phyloP scores from a whole-genome alignment of 2,888 invertebrate species.

The Bimastos eiseni region DNA sequence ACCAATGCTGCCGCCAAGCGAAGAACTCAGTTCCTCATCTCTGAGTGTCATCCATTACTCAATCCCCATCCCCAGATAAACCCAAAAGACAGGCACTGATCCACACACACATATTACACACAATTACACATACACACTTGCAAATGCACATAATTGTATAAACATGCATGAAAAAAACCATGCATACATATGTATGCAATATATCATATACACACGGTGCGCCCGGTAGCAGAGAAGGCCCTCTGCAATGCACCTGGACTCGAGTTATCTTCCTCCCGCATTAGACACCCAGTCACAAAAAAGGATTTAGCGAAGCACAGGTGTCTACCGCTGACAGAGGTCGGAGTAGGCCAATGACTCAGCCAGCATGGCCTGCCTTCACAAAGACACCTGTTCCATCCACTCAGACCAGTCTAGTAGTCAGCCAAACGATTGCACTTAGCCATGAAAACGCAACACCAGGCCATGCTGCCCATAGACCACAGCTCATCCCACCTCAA shows the following conservation, averaged over 20 bases:
- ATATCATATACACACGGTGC: background rate
- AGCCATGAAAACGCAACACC: background rate
- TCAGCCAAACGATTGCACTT: background rate
- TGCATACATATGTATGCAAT: no score
- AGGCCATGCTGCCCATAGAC: background rate
- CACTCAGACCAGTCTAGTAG: background rate
- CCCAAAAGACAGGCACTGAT: background rate
- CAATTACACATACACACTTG: background rate
- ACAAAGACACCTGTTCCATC: background rate
- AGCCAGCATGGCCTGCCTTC: background rate
- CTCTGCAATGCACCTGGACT: background rate
- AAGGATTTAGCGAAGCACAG: background rate
- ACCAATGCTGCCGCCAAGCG: no score
- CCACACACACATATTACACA: background rate
- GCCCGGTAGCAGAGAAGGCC: background rate
- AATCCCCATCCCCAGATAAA: background rate
- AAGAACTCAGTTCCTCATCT: no score
- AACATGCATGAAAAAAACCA: background rate
- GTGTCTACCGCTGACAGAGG: background rate
- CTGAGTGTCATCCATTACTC: background rate
- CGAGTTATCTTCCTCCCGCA: background rate
- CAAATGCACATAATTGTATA: background rate
- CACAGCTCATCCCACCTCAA: background rate
- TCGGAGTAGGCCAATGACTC: background rate
- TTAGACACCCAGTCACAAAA: background rate